Conservation (phyloP, 2,888 invertebrate species). For the Leptinotarsa haldemani region DNA sequence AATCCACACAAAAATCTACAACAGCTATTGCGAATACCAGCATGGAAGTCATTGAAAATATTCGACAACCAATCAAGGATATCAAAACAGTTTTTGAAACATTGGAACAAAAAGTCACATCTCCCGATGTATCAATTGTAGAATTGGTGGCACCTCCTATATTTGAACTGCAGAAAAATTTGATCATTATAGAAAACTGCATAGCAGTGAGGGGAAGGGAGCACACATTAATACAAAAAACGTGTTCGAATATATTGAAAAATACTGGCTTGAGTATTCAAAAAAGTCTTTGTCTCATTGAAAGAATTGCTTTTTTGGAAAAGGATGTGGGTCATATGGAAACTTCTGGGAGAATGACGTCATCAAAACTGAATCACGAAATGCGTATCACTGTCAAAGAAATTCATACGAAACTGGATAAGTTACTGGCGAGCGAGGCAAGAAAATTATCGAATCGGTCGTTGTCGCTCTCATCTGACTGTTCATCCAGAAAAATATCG, state of each 20-base stretch:
- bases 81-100: conserved; percentile 72
- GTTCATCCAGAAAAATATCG: conserved; percentile 54
- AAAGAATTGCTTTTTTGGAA: conserved; percentile 67
- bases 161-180: conserved; percentile 73
- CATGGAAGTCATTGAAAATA: conserved; percentile 73
- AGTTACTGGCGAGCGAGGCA: conserved; percentile 51
- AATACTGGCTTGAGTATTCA: conserved; percentile 71
- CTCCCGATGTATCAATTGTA: conserved; percentile 69
- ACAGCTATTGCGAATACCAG: conserved; percentile 76
- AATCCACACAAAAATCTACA: conserved; percentile 76
- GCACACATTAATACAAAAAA: conserved; percentile 76
- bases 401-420: conserved; percentile 69
- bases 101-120: conserved; percentile 66
- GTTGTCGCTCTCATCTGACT: conserved; percentile 45
- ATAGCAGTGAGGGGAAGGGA: conserved; percentile 76
- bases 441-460: conserved; percentile 52
- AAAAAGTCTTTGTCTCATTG: conserved; percentile 69
- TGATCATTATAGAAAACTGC: conserved; percentile 77
- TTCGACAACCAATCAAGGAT: conserved; percentile 73
- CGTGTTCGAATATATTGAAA: conserved; percentile 75
- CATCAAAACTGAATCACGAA: conserved; percentile 65
- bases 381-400: conserved; percentile 71
- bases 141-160: conserved; percentile 71
- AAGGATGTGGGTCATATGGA: conserved; percentile 61
- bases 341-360: conserved; percentile 61